Percentiles rank a stretch among this genome's conserved stretches.
Conservation (phyloP, 2,888 invertebrate species). For the Trachelus stipa region DNA sequence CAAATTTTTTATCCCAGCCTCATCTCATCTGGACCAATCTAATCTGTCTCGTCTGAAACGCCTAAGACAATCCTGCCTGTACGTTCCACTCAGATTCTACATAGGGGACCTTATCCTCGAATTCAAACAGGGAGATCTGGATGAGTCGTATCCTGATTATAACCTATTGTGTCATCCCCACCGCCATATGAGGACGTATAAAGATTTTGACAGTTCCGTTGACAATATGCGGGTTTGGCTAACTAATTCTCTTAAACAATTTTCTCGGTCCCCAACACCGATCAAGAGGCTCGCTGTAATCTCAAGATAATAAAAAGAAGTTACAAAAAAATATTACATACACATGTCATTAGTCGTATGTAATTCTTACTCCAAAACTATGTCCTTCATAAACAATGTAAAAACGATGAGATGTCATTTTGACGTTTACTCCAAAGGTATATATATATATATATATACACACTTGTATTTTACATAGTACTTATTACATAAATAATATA, state of each 20-base stretch:
- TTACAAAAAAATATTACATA: background rate
- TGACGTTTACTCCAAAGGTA: background rate
- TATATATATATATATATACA: background rate
- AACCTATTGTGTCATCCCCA: slow-evolving; percentile 32
- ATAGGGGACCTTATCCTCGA: slow-evolving; percentile 6
- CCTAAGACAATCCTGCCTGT: background rate
- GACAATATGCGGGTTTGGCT: background rate
- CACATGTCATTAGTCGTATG: background rate
- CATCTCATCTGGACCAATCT: background rate
- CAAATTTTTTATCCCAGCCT: background rate
- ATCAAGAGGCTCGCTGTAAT: background rate
- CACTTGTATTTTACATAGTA: background rate
- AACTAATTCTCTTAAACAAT: background rate
- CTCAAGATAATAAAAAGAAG: background rate
- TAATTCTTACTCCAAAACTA: background rate
- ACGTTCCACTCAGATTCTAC: background rate
- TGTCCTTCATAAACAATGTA: background rate
- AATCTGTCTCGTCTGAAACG: background rate
- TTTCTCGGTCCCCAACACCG: background rate
- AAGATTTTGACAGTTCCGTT: background rate
- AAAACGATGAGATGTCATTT: background rate
- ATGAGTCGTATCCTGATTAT: slow-evolving; percentile 43
- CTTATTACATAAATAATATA: background rate
- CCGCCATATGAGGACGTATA: background rate
- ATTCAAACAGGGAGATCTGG: background rate